Evolutionary conservation across 2,888 invertebrate genomes (phyloP).

Genomic region (Cancer borealis): DNA sequence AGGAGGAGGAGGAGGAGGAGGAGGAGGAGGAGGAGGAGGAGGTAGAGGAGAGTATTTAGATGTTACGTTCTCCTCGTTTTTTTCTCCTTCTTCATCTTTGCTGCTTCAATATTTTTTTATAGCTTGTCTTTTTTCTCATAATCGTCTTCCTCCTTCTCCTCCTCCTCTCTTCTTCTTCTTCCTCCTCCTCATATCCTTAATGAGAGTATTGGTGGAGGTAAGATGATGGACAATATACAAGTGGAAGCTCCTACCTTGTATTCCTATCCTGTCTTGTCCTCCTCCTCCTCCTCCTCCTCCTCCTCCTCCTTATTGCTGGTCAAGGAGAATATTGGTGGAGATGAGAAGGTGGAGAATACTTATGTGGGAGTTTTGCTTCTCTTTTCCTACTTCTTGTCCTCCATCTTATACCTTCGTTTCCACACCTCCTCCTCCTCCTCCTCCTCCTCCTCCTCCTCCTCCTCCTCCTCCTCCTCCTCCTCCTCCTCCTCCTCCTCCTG

Average conservation of each 20-base stretch:
- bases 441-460: not conserved
- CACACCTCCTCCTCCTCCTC: not conserved
- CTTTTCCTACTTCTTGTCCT: not conserved
- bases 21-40: too few species aligned
- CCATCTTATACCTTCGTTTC: not conserved
- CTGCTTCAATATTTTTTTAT: not conserved
- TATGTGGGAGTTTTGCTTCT: not conserved
- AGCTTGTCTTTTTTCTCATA: not conserved
- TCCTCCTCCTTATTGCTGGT: slow-evolving; percentile 20
- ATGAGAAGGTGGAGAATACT: not conserved
- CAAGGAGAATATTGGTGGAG: slow-evolving; percentile 10
- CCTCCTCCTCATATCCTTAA: too few species aligned
- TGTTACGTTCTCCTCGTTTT: not conserved
- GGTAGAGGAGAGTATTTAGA: not conserved
- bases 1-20: not conserved
- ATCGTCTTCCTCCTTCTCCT: not conserved
- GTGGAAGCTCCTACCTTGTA: not conserved
- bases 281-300: slow-evolving; percentile 20
- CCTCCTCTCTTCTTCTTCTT: not conserved
- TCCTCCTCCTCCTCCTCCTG: not conserved
- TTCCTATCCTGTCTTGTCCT: not conserved
- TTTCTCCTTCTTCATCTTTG: not conserved
- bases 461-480: not conserved
- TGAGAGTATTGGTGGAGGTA: too few species aligned
- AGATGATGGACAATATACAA: too few species aligned